Conservation (phyloP, 2,797 vertebrate genomes). For the Leptoclinus maculatus region DNA sequence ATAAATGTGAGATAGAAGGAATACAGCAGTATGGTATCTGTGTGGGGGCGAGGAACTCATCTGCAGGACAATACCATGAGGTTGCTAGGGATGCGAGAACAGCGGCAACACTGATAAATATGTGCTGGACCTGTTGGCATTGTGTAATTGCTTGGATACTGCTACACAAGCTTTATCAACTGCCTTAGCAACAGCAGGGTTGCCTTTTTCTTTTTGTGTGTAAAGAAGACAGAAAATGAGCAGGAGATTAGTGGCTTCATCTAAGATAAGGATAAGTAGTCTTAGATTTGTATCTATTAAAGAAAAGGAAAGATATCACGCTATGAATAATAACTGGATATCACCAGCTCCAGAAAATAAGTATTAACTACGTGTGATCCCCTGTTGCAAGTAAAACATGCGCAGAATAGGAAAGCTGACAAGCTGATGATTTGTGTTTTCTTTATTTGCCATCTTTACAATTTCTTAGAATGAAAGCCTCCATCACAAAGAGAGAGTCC, state of each 20-base stretch:
- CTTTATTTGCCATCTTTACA: not conserved
- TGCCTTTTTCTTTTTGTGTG: slow-evolving; percentile 39
- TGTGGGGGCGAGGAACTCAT: slow-evolving; percentile 54
- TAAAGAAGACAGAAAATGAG: slow-evolving; percentile 14
- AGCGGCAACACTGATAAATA: slow-evolving; percentile 76
- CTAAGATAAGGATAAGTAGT: not conserved
- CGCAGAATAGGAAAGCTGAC: not conserved
- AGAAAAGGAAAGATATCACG: not conserved
- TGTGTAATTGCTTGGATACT: slow-evolving; percentile 83
- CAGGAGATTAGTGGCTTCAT: slow-evolving; percentile 9
- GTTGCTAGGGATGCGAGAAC: slow-evolving; percentile 64
- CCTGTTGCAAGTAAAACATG: not conserved
- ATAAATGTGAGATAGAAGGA: slow-evolving; percentile 37
- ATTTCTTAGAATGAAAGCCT: slow-evolving; percentile 5
- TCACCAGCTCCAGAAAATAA: not conserved
- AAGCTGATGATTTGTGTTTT: slow-evolving; percentile 3
- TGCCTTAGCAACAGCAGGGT: slow-evolving; percentile 86
- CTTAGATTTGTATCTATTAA: not conserved
- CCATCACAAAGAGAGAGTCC: not conserved
- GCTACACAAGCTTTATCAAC: slow-evolving; percentile 72
- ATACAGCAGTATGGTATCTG: slow-evolving; percentile 30
- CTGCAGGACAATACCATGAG: slow-evolving; percentile 62
- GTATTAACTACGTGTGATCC: not conserved
- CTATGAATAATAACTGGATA: not conserved
- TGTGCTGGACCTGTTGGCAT: slow-evolving; percentile 77